These are phyloP conservation scores for Phania funesta DNA, from an alignment of 2,888 invertebrate genomes.

Conservation along the genomic window DNA sequence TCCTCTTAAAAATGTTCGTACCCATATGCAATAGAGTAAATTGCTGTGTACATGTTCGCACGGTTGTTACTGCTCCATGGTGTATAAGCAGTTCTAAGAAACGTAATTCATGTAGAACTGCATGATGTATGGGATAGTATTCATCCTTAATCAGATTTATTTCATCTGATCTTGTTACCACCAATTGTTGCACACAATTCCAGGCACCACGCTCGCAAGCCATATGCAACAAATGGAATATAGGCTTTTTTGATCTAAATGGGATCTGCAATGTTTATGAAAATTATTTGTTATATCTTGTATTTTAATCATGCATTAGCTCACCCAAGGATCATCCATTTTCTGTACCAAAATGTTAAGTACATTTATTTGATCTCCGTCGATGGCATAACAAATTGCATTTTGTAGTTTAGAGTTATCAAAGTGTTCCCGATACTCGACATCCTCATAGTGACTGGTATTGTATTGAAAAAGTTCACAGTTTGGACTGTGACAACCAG, in stretches of 20 bases:
- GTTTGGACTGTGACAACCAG: slow-evolving; percentile 86
- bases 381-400: slow-evolving; percentile 86
- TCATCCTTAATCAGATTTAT: slow-evolving; percentile 87
- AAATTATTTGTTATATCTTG: neutral
- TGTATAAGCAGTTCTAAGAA: slow-evolving; percentile 85
- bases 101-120: slow-evolving; percentile 86
- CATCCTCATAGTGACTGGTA: slow-evolving; percentile 81
- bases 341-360: slow-evolving; percentile 85
- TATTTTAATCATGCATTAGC: neutral
- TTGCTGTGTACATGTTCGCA: slow-evolving; percentile 86
- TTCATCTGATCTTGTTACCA: slow-evolving; percentile 85
- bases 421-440: slow-evolving; percentile 73
- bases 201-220: slow-evolving; percentile 87
- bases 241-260: slow-evolving; percentile 83
- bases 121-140: slow-evolving; percentile 89
- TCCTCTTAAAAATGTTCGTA: slow-evolving; percentile 71
- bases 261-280: slow-evolving; percentile 76
- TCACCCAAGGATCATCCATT: slow-evolving; percentile 86
- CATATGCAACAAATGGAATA: slow-evolving; percentile 82
- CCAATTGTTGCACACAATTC: slow-evolving; percentile 85
- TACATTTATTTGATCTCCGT: slow-evolving; percentile 87
- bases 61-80: slow-evolving; percentile 87
- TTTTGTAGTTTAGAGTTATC: slow-evolving; percentile 84
- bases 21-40: slow-evolving; percentile 86
- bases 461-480: slow-evolving; percentile 86